Evolutionary conservation across 2,888 invertebrate genomes (phyloP).

Genomic region (Reticulitermes lucifugus): DNA sequence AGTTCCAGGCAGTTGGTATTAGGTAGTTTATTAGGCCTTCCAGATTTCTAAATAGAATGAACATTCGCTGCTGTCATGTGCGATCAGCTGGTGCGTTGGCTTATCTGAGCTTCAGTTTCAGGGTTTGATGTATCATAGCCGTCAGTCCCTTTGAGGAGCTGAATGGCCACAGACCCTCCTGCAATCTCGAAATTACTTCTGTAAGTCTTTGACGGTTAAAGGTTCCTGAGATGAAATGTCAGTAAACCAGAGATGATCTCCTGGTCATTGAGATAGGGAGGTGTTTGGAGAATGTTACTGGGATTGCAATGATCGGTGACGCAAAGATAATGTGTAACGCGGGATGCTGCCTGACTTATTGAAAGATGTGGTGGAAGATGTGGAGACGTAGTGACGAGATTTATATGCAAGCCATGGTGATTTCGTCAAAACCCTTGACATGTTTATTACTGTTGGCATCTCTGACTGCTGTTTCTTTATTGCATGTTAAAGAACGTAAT

Average conservation of each 20-base stretch:
- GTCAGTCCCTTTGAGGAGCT: background rate
- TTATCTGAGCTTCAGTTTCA: background rate
- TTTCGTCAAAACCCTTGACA: too few species aligned
- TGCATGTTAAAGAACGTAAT: too few species aligned
- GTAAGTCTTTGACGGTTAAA: slow-evolving; percentile 25
- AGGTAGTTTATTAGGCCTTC: too few species aligned
- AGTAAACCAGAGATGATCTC: background rate
- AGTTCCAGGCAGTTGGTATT: too few species aligned
- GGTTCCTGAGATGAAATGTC: background rate
- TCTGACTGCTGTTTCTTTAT: too few species aligned
- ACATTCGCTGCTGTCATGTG: background rate
- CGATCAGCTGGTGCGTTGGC: background rate
- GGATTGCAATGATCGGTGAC: background rate
- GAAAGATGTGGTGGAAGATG: too few species aligned
- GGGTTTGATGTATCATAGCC: background rate
- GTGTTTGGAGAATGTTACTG: background rate
- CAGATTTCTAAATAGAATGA: too few species aligned
- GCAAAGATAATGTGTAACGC: too few species aligned
- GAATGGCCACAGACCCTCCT: background rate
- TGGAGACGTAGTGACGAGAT: too few species aligned
- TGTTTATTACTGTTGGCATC: too few species aligned
- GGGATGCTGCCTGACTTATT: too few species aligned
- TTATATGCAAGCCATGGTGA: too few species aligned
- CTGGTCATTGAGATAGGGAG: background rate
- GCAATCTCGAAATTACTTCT: slow-evolving; percentile 30